phyloP scores from a whole-genome alignment of 1,140 invertebrate genomes.

The Euschistus heros region DNA sequence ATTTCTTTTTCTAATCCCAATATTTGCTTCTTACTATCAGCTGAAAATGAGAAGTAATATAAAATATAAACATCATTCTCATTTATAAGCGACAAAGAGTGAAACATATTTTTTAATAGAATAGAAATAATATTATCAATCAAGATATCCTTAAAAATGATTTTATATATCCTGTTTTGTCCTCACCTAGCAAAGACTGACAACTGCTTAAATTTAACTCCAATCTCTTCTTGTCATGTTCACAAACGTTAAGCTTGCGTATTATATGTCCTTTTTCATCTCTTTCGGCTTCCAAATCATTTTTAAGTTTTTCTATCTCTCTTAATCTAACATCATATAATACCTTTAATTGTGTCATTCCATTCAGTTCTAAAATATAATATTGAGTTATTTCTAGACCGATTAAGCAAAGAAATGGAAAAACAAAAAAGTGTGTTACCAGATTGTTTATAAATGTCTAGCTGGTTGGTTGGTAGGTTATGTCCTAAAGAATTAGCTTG shows the following conservation, averaged over 20 bases:
- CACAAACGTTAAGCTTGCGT: constrained; percentile 15
- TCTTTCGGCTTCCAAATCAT: constrained; percentile 31
- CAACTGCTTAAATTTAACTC: constrained; percentile 1
- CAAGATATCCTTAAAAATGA: neutral
- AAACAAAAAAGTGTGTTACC: too few species aligned
- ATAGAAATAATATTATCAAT: too few species aligned
- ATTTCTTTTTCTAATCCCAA: constrained; percentile 18
- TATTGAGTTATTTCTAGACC: too few species aligned
- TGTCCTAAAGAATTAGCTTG: too few species aligned
- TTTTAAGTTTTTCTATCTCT: constrained; percentile 32
- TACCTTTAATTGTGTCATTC: constrained; percentile 32
- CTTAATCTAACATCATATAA: constrained; percentile 35
- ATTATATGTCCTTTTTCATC: constrained; percentile 17
- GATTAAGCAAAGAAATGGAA: too few species aligned
- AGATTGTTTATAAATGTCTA: too few species aligned
- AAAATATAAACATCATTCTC: neutral
- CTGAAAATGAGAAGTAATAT: constrained; percentile 11
- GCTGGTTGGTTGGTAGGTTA: too few species aligned
- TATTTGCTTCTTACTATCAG: constrained; percentile 16
- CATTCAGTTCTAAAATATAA: constrained; percentile 9
- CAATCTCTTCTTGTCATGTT: constrained; percentile 23
- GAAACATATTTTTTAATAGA: too few species aligned
- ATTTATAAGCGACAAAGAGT: neutral
- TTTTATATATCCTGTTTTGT: neutral
- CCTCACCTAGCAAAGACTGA: constrained; percentile 16